Evolutionary conservation across 2,113 vertebrate species (phyloP), one percentile per base, ranked within the genome.

Genomic region (Pseudorasbora parva): DNA sequence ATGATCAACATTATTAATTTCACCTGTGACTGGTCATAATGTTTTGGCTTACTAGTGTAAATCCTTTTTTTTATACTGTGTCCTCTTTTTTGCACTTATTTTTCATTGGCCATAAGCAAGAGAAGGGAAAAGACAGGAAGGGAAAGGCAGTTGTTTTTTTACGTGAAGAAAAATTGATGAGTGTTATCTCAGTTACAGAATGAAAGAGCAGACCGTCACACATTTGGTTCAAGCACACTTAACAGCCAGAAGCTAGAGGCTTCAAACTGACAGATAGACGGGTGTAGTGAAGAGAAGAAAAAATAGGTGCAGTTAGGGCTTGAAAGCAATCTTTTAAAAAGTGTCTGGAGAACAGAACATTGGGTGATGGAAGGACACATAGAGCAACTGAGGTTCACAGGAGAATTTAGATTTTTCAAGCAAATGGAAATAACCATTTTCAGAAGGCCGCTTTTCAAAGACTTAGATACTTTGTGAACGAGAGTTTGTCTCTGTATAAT

Each of bases 401-500:
- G 27, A 64, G 62, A 66, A 33, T 1, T 0, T 14, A 15, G 6
- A 64, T 64, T 66, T 33, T 1, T 8, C 3, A 4, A 37, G 62
- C 62, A 66, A 66, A 33, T 66, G 15, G 62, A 66, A 66, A 66
- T 9, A 3, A 66, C 27, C 43, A 15, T 45, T 45, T 72, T 23
- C 17, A 15, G 21, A 57, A 47, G 1, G 27, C 15, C 15, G 15
- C 5, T 17, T 51, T 51, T 15, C 49, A 66, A 33, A 66, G 7
- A 66, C 33, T 33, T 37, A 56, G 49, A 54, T 11, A 45, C 59
- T 33, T 23, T 43, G 59, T 17, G 37, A 54, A 25, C 10, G 27
- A 81, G 12, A 78, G 69, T 21, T 21, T 80, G 45, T 66, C 51
- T 47, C 41, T 45, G 59, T 54, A 56, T 43, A n/a, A 68, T 69